These are phyloP conservation scores for Caenorhabditis inopinata DNA, from an alignment of 1,140 invertebrate genomes.

Conservation along the genomic window DNA sequence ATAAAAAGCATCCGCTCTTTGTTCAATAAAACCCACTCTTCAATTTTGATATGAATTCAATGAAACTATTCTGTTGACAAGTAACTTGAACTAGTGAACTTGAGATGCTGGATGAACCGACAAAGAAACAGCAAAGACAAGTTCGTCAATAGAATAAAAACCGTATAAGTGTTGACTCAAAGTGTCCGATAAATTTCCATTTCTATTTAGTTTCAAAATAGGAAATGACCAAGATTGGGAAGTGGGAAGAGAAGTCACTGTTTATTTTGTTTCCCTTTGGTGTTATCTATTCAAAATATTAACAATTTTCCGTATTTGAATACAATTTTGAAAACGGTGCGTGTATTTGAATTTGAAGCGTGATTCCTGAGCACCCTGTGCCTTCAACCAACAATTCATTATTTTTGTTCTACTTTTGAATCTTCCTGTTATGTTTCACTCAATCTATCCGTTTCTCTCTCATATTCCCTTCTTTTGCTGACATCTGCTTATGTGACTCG, in stretches of 20 bases:
- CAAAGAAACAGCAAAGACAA: not conserved
- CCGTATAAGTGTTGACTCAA: not conserved
- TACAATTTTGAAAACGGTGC: too few species aligned
- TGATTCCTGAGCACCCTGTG: constrained; percentile 1
- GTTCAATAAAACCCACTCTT: too few species aligned
- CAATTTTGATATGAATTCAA: too few species aligned
- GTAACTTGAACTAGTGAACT: too few species aligned
- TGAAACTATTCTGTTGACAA: too few species aligned
- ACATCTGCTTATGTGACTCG: not conserved
- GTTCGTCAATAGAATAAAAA: not conserved
- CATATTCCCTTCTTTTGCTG: not conserved
- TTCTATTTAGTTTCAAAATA: not conserved
- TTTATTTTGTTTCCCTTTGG: not conserved
- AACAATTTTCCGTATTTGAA: too few species aligned
- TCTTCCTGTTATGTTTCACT: not conserved
- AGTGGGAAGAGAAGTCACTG: not conserved
- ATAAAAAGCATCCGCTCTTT: too few species aligned
- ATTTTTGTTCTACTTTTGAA: not conserved
- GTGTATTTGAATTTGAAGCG: not conserved
- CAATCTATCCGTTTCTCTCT: too few species aligned
- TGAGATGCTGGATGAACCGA: not conserved
- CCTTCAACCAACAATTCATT: not conserved
- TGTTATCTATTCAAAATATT: too few species aligned
- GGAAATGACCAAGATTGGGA: not conserved
- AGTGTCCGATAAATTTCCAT: not conserved